A percentile compares a stretch with the other conserved stretches of the same genome.
These are phyloP conservation scores for Hypomecis atomaria DNA, from an alignment of 2,888 invertebrate species.

Conservation along the genomic window DNA sequence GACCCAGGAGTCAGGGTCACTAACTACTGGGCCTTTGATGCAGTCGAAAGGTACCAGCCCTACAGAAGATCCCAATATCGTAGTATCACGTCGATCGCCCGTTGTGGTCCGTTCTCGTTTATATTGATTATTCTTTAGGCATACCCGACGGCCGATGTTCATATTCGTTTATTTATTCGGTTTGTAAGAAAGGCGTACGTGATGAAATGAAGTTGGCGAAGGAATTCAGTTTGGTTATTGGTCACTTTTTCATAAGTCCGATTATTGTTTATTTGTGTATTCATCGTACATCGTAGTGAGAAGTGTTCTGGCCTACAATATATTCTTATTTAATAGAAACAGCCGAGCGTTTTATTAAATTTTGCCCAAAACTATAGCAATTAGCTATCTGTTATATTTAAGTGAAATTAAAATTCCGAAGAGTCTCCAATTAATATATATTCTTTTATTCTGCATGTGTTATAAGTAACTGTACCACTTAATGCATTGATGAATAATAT, in stretches of 20 bases:
- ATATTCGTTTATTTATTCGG: conserved; percentile 30
- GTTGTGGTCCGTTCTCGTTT: conserved; percentile 45
- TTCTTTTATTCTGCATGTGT: too few relatives aligned
- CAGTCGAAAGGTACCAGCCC: conserved; percentile 6
- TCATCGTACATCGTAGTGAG: not conserved
- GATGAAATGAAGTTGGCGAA: conserved; percentile 14
- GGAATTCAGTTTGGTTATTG: not conserved
- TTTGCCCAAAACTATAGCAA: too few relatives aligned
- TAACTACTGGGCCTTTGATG: too few relatives aligned
- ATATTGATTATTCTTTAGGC: conserved; percentile 55
- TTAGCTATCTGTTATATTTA: too few relatives aligned
- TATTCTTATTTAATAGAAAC: too few relatives aligned
- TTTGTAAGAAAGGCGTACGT: conserved; percentile 24
- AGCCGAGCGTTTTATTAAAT: too few relatives aligned
- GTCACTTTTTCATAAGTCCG: not conserved
- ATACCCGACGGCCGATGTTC: conserved; percentile 21
- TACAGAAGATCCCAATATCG: conserved; percentile 51
- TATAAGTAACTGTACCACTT: too few relatives aligned
- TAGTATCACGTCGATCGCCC: conserved; percentile 55
- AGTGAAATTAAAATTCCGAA: too few relatives aligned
- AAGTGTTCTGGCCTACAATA: too few relatives aligned
- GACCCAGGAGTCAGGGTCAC: too few relatives aligned
- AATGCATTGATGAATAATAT: too few relatives aligned
- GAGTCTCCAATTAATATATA: too few relatives aligned
- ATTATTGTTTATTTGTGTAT: conserved; percentile 1